These are phyloP conservation scores for Hyles vespertilio DNA, from an alignment of 1,140 invertebrate genomes.

Conservation along the genomic window DNA sequence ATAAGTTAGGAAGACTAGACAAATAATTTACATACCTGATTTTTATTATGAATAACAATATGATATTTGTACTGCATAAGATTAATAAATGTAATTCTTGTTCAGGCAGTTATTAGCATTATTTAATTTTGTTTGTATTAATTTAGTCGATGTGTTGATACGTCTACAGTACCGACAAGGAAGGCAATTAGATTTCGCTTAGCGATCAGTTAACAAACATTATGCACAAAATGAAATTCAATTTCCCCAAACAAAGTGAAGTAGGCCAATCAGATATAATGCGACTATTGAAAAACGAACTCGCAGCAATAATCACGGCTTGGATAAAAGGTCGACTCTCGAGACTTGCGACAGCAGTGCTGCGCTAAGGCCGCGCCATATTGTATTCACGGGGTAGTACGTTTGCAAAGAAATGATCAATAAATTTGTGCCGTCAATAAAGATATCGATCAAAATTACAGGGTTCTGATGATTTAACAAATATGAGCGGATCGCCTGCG, in stretches of 20 bases:
- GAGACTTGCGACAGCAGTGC: slow-evolving; percentile 52
- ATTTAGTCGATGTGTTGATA: no score
- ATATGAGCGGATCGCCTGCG: slow-evolving; percentile 57
- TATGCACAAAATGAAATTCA: slow-evolving; percentile 48
- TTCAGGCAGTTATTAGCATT: neutral
- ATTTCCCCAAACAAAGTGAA: slow-evolving; percentile 55
- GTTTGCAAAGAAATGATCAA: slow-evolving; percentile 69
- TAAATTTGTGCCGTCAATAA: slow-evolving; percentile 70
- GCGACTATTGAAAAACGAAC: slow-evolving; percentile 68
- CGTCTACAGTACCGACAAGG: no score
- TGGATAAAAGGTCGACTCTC: slow-evolving; percentile 46
- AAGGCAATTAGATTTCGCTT: slow-evolving; percentile 2
- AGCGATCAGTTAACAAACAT: slow-evolving; percentile 34
- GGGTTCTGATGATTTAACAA: slow-evolving; percentile 71
- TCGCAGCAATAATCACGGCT: slow-evolving; percentile 59
- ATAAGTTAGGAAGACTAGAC: no score
- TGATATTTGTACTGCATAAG: neutral
- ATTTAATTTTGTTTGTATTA: no score
- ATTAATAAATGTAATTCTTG: neutral
- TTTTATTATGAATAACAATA: no score
- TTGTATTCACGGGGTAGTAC: slow-evolving; percentile 49
- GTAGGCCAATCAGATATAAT: slow-evolving; percentile 68
- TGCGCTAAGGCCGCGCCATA: slow-evolving; percentile 47
- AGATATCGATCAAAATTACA: slow-evolving; percentile 76
- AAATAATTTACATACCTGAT: no score